Evolutionary conservation across 2,888 invertebrate genomes (phyloP).

Genomic region (Nomada fabriciana): DNA sequence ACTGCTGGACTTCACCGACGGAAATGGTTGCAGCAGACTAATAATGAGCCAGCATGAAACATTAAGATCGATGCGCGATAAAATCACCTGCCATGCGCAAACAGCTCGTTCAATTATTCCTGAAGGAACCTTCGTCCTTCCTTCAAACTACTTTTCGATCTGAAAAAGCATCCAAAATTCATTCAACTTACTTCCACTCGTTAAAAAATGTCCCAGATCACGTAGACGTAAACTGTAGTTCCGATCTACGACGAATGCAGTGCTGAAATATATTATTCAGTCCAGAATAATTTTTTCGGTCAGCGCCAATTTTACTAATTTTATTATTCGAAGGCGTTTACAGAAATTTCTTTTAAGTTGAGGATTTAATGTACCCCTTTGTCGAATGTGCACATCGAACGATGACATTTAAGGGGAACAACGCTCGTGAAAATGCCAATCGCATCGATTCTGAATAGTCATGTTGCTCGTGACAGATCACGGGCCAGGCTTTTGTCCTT

Average conservation of each 20-base stretch:
- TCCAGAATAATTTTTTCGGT: too few relatives aligned
- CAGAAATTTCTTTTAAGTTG: too few relatives aligned
- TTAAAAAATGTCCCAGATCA: neutral
- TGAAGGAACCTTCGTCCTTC: neutral
- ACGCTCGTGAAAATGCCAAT: conserved; percentile 40
- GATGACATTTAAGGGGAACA: conserved; percentile 41
- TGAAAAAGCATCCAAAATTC: neutral
- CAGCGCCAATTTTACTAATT: too few relatives aligned
- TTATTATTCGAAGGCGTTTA: too few relatives aligned
- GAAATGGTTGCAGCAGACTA: conserved; percentile 22
- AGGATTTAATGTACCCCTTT: conserved; percentile 31
- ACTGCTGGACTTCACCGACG: neutral
- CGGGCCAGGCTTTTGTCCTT: conserved; percentile 46
- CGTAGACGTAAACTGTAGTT: too few relatives aligned
- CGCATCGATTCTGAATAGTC: conserved; percentile 40
- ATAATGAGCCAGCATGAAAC: conserved; percentile 35
- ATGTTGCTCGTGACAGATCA: conserved; percentile 53
- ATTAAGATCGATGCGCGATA: conserved; percentile 45
- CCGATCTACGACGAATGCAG: neutral
- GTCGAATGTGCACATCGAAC: conserved; percentile 20
- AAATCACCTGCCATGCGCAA: conserved; percentile 28
- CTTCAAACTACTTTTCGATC: too few relatives aligned
- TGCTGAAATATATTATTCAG: too few relatives aligned
- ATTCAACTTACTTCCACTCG: neutral
- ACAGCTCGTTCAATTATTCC: neutral